Conservation (phyloP, 2,113 vertebrate genomes). For the Falcunculus frontatus region DNA sequence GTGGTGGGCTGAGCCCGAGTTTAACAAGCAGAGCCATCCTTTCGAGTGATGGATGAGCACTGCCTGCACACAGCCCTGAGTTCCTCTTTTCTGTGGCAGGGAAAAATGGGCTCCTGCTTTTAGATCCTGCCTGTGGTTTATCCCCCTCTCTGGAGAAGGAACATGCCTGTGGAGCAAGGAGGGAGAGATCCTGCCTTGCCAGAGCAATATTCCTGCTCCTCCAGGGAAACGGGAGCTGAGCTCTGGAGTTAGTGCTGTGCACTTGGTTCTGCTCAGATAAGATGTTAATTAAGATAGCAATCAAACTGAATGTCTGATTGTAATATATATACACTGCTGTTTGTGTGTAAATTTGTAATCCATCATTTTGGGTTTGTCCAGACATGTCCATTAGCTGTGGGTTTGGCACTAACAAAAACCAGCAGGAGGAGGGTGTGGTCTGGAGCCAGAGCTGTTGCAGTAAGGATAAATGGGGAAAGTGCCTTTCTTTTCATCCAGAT, state of each 20-base stretch:
- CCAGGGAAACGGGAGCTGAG: background rate
- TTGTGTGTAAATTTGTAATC: background rate
- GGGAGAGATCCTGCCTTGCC: fast-evolving
- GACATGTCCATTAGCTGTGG: background rate
- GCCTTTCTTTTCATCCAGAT: background rate
- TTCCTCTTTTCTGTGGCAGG: background rate
- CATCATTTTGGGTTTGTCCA: background rate
- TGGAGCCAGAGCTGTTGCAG: background rate
- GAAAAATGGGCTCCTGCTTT: background rate
- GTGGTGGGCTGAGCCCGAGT: background rate
- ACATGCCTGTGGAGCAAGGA: fast-evolving
- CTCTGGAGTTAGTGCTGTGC: background rate
- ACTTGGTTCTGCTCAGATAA: background rate
- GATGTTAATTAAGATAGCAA: background rate
- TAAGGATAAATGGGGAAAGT: background rate
- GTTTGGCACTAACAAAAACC: background rate
- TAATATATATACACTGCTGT: background rate
- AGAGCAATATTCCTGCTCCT: fast-evolving
- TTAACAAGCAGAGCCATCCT: background rate
- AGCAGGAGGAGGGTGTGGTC: background rate
- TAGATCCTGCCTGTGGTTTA: background rate
- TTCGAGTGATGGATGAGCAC: background rate
- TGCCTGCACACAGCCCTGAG: background rate
- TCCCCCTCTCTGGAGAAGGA: background rate
- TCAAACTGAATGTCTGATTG: background rate